A percentile compares a stretch with the other conserved stretches of the same genome.
Conservation (phyloP, 2,888 invertebrate species). For the Tryphoninae sp. region DNA sequence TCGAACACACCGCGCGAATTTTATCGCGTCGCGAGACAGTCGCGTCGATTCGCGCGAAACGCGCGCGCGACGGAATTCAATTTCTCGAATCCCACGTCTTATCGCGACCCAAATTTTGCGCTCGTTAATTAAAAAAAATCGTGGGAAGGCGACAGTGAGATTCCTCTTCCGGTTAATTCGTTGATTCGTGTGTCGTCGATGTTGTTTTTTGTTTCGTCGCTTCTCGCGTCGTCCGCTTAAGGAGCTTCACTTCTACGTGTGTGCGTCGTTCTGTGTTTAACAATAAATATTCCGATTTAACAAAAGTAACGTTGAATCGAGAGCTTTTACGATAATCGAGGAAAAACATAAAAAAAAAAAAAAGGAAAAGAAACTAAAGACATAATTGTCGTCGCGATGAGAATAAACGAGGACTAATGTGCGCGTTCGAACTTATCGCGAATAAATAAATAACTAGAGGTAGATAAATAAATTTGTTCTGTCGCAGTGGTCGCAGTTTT, state of each 20-base stretch:
- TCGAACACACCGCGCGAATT: too few species aligned
- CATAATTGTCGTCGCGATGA: background rate
- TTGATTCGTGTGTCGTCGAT: conserved; percentile 4
- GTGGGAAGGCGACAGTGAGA: too few species aligned
- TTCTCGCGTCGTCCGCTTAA: background rate
- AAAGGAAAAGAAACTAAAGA: background rate
- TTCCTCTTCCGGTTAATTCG: background rate
- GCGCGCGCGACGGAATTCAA: too few species aligned
- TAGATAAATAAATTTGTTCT: background rate
- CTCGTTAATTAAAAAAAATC: too few species aligned
- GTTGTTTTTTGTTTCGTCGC: conserved; percentile 7
- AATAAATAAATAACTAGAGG: background rate
- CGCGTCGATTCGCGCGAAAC: too few species aligned
- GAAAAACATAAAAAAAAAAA: background rate
- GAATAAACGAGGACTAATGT: background rate
- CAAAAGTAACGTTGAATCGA: background rate
- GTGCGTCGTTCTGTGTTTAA: conserved; percentile 25
- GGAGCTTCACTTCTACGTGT: conserved; percentile 14
- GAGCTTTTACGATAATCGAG: background rate
- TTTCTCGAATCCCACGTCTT: too few species aligned
- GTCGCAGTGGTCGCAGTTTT: background rate
- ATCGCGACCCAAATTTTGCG: too few species aligned
- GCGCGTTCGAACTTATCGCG: background rate
- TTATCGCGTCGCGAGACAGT: too few species aligned
- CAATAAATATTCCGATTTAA: conserved; percentile 1